phyloP scores from a whole-genome alignment of 1,140 invertebrate genomes.

The Diabrotica virgifera region DNA sequence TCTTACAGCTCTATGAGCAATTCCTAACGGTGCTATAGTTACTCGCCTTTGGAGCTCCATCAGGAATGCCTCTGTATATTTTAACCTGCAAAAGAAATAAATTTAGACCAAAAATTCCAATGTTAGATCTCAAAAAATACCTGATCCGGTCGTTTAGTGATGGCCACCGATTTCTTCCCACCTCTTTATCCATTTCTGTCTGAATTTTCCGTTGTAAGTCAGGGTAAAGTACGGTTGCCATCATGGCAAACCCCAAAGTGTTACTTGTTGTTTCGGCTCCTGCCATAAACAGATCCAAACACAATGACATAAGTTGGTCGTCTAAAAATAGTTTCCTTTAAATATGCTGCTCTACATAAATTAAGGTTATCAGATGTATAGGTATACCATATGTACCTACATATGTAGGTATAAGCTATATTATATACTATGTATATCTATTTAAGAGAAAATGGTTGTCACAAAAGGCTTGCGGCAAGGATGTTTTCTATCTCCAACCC shows the following conservation, averaged over 20 bases:
- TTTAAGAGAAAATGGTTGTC: too few relatives aligned
- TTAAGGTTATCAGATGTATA: too few relatives aligned
- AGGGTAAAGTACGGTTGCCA: constrained; percentile 74
- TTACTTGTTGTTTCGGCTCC: constrained; percentile 81
- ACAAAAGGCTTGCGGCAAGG: too few relatives aligned
- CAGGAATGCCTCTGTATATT: constrained; percentile 60
- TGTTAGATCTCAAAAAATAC: constrained; percentile 49
- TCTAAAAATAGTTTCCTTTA: constrained; percentile 51
- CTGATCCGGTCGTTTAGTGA: constrained; percentile 64
- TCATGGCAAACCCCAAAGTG: constrained; percentile 71
- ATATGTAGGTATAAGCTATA: too few relatives aligned
- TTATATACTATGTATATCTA: too few relatives aligned
- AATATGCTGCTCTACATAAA: too few relatives aligned
- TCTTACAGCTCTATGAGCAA: constrained; percentile 59
- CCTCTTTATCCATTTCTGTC: constrained; percentile 73
- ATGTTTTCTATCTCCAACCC: too few relatives aligned
- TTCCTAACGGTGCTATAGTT: constrained; percentile 57
- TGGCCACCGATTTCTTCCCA: constrained; percentile 66
- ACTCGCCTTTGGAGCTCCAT: constrained; percentile 56
- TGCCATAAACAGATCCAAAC: constrained; percentile 79
- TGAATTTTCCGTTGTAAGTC: constrained; percentile 76
- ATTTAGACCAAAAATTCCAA: not conserved
- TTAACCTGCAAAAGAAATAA: constrained; percentile 50
- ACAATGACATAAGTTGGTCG: constrained; percentile 69
- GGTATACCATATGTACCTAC: too few relatives aligned